A percentile compares a stretch with the other conserved stretches of the same genome.
Evolutionary conservation across 1,140 invertebrate species (phyloP).

Genomic region (Lepidurus packardi): DNA sequence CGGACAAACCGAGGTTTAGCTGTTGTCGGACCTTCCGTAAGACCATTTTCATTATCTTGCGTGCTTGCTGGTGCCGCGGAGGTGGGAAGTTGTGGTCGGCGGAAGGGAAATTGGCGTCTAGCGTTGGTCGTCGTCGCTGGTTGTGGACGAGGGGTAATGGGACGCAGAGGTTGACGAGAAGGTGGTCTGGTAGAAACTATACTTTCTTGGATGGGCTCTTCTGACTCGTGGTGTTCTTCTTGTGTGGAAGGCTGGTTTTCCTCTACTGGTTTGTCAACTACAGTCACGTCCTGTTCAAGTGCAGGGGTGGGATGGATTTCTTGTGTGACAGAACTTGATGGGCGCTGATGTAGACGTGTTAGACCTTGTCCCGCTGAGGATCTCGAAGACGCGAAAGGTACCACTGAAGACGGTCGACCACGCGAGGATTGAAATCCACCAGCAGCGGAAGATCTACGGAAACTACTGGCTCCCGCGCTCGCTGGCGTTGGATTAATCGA

Average conservation of each 20-base stretch:
- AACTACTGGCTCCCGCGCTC: not conserved
- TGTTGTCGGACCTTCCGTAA: conserved; percentile 21
- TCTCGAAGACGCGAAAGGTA: not conserved
- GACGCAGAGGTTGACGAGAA: conserved; percentile 32
- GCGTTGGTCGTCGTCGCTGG: conserved; percentile 5
- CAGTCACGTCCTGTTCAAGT: not conserved
- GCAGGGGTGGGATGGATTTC: not conserved
- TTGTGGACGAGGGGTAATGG: conserved; percentile 34
- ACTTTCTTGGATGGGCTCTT: conserved; percentile 27
- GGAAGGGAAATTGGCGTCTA: conserved; percentile 24
- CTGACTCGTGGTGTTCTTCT: conserved; percentile 23
- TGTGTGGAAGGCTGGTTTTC: not conserved
- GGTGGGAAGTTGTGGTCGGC: conserved; percentile 20
- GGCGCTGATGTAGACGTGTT: not conserved
- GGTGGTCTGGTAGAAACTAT: conserved; percentile 20
- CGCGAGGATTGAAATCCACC: not conserved
- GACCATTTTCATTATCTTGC: not conserved
- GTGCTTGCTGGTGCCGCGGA: conserved; percentile 8
- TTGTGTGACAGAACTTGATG: not conserved
- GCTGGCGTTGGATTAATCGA: not conserved
- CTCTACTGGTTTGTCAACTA: not conserved
- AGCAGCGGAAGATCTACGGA: not conserved
- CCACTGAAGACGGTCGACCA: not conserved
- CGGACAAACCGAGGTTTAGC: conserved; percentile 31
- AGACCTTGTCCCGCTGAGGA: not conserved